phyloP scores from a whole-genome alignment of 2,888 invertebrate genomes.

The Cyclophora albipunctata region DNA sequence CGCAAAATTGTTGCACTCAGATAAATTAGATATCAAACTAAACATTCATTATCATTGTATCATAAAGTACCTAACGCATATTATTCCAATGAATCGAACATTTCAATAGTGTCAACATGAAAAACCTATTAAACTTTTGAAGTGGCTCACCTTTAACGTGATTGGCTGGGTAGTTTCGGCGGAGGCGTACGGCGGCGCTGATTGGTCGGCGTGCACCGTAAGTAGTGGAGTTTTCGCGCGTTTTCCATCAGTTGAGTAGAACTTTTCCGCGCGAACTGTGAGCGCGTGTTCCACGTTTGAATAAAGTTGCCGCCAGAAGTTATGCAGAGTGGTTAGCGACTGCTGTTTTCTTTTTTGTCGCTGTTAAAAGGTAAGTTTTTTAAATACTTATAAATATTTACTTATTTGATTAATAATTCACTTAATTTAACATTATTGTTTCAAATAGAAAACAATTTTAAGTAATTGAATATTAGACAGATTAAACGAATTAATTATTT shows the following conservation, averaged over 20 bases:
- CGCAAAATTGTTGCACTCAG: neutral
- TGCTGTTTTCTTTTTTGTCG: constrained; percentile 14
- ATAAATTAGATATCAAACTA: too few relatives aligned
- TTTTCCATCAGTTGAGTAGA: constrained; percentile 55
- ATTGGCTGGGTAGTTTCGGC: constrained; percentile 43
- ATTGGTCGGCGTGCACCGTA: constrained; percentile 53
- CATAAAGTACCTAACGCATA: neutral
- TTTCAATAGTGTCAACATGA: constrained; percentile 50
- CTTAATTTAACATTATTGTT: neutral
- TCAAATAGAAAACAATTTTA: too few relatives aligned
- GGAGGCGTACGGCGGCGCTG: constrained; percentile 48
- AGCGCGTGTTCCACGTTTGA: constrained; percentile 17
- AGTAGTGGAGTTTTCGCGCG: constrained; percentile 65
- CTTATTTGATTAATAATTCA: neutral
- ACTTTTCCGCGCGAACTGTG: constrained; percentile 48
- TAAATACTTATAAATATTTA: neutral
- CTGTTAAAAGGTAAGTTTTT: constrained; percentile 32
- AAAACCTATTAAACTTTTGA: constrained; percentile 67
- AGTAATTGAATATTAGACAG: too few relatives aligned
- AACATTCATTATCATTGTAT: too few relatives aligned
- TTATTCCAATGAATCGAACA: constrained; percentile 31
- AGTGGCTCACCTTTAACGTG: constrained; percentile 50
- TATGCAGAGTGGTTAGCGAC: constrained; percentile 42
- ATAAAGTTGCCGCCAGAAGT: constrained; percentile 37
- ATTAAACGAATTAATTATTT: too few relatives aligned